Evolutionary conservation across 1,140 invertebrate species (phyloP), one percentile per base, ranked within the genome.

Genomic region (Trichonephila clavipes): DNA sequence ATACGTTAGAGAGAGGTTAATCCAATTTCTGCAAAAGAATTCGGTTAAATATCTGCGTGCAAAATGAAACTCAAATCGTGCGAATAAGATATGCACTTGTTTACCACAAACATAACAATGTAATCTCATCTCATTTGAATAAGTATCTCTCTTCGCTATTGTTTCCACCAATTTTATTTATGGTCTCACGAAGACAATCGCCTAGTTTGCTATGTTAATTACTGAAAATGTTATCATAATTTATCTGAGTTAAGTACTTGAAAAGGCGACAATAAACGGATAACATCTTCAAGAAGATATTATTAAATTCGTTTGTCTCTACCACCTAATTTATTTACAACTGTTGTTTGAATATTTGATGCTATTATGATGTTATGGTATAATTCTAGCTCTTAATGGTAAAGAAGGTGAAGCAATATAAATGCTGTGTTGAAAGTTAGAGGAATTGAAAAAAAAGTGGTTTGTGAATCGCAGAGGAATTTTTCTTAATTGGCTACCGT

Each of bases 71-170:
- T 16, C 16, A 16, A 64, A 18, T 16, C 28, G 28, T 34, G 16
- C 18, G 18, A 77, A 40, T 24, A 7, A 28, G 12, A 34, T 34
- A 77, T 64, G 62, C 72, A 34, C 24, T 28, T 40, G 24, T 24
- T 77, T 40, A 77, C 18, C 28, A 7, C 2, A 18, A 40, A 28
- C 16, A 24, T 24, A 69, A 40, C 72, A 77, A 77, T 77, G 24
- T 18, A 18, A 77, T 77, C 72, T 34, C 28, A 28, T 77, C 72
- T 77, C 14, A 77, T 77, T 77, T 77, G 28, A 77, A 77, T 77
- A 34, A 28, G 16, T 77, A 77, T 72, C 7, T 34, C 28, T 6
- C n/a, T 77, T 19, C 62, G 1, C 28, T 6, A 77, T 77, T 77
- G 72, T 34, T 77, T 34, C 18, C 14, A 7, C 7, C 72, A 40